phyloP scores from a whole-genome alignment of 2,113 vertebrate genomes.

The Marcusenius ussheri region DNA sequence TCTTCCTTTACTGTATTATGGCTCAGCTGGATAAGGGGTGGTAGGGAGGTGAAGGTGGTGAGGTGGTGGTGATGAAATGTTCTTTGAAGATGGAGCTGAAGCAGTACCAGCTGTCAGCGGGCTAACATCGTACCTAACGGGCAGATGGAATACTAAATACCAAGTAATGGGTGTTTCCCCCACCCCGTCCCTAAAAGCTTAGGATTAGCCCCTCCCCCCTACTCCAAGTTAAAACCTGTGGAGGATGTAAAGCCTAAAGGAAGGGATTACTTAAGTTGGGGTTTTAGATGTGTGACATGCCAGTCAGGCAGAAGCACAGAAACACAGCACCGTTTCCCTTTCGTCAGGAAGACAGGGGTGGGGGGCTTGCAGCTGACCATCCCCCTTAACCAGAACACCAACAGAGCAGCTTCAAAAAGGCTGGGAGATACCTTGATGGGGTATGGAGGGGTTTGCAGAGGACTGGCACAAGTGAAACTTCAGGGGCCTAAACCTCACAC shows the following conservation, averaged over 20 bases:
- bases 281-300: constrained; percentile 91
- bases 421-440: constrained; percentile 22
- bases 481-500: not conserved
- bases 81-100: not conserved
- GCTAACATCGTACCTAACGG: constrained; percentile 69
- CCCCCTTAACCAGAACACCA: not conserved
- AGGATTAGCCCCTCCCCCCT: constrained; percentile 79
- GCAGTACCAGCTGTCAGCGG: not conserved
- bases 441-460: not conserved
- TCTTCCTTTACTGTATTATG: not conserved
- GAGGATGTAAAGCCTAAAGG: constrained; percentile 98
- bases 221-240: constrained; percentile 93
- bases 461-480: not conserved
- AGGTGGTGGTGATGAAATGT: not conserved
- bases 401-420: too few relatives aligned
- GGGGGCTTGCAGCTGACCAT: constrained; percentile 28
- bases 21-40: not conserved
- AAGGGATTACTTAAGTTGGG: constrained; percentile 98
- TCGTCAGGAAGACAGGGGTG: constrained; percentile 45
- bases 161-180: constrained; percentile 88
- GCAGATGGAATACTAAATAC: constrained; percentile 91
- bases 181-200: constrained; percentile 78
- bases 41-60: not conserved
- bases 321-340: constrained; percentile 79
- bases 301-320: constrained; percentile 86